phyloP scores from a whole-genome alignment of 2,888 invertebrate genomes.

The Acrobeloides nanus region DNA sequence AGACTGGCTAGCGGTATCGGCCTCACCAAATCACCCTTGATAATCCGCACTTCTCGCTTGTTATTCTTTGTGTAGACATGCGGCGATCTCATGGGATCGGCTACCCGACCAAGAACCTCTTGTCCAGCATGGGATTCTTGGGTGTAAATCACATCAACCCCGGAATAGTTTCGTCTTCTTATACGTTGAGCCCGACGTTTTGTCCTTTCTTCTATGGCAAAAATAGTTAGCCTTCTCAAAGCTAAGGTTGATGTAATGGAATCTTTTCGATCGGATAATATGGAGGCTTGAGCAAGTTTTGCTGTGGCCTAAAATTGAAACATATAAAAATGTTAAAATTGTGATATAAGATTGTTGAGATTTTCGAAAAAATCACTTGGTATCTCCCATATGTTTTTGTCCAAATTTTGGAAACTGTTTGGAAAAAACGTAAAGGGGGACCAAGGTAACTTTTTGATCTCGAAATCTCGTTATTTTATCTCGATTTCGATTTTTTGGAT shows the following conservation, averaged over 20 bases:
- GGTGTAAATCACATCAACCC: conserved; percentile 24
- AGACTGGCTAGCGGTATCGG: conserved; percentile 28
- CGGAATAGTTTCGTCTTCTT: conserved; percentile 14
- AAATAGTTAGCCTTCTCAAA: conserved; percentile 24
- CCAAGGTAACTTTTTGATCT: no score
- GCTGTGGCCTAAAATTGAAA: no score
- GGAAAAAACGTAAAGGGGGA: no score
- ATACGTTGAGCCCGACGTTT: conserved; percentile 17
- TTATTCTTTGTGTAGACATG: conserved; percentile 25
- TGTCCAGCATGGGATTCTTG: conserved; percentile 16
- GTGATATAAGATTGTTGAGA: no score
- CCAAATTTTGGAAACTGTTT: no score
- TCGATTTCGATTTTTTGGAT: no score
- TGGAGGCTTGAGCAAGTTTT: no score
- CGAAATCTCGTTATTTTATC: no score
- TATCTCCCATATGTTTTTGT: no score
- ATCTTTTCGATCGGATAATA: no score
- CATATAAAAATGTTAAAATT: no score
- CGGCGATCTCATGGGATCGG: conserved; percentile 25
- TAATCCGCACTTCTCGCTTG: conserved; percentile 19
- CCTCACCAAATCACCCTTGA: conserved; percentile 27
- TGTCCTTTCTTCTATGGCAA: conserved; percentile 24
- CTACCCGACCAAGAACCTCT: conserved; percentile 24
- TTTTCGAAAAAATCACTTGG: no score
- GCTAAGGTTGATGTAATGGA: conserved; percentile 12